phyloP scores from a whole-genome alignment of 2,797 vertebrate species.

The Betta splendens region DNA sequence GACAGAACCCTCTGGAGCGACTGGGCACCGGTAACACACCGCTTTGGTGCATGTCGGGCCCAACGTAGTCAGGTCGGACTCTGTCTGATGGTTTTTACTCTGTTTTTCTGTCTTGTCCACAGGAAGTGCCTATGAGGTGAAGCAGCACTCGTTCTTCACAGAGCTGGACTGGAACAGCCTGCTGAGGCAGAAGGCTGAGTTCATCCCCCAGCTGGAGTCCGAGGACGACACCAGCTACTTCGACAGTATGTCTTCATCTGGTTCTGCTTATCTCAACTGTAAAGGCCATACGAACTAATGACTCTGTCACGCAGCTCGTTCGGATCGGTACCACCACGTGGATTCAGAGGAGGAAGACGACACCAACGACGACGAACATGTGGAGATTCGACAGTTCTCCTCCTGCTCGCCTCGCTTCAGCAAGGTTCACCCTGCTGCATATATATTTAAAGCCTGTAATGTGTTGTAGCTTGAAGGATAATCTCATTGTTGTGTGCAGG shows the following conservation, averaged over 20 bases:
- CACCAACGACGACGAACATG: slow-evolving; percentile 92
- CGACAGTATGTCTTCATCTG: slow-evolving; percentile 85
- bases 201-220: slow-evolving; percentile 96
- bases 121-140: slow-evolving; percentile 95
- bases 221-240: slow-evolving; percentile 99
- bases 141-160: slow-evolving; percentile 93
- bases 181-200: slow-evolving; percentile 96
- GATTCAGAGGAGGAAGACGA: slow-evolving; percentile 98
- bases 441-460: no score
- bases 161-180: slow-evolving; percentile 96
- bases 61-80: background rate
- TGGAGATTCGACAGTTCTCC: slow-evolving; percentile 96
- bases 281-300: background rate
- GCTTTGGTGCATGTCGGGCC: background rate
- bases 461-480: no score
- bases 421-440: slow-evolving; percentile 82
- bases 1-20: slow-evolving; percentile 92
- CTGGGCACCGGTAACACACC: slow-evolving; percentile 89
- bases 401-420: slow-evolving; percentile 96
- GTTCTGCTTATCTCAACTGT: background rate
- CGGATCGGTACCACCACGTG: slow-evolving; percentile 92
- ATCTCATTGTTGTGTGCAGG: slow-evolving; percentile 77
- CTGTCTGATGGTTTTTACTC: background rate
- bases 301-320: slow-evolving; percentile 83
- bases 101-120: slow-evolving; percentile 15